phyloP scores from a whole-genome alignment of 2,888 invertebrate species.

The Plebejus anna region DNA sequence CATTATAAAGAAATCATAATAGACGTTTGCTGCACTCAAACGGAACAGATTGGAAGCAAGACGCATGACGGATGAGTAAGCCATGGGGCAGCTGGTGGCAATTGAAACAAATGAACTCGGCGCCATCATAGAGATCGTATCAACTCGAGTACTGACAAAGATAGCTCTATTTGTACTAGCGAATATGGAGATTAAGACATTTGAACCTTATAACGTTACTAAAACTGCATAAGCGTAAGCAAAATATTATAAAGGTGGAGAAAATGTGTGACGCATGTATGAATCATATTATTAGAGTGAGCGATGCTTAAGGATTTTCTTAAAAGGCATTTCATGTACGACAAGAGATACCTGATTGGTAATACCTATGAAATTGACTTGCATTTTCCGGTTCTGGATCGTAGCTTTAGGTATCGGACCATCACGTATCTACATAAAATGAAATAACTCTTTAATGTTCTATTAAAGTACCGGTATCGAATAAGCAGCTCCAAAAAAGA shows the following conservation, averaged over 20 bases:
- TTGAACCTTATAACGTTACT: neutral
- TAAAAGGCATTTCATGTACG: neutral
- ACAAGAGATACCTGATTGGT: too few relatives aligned
- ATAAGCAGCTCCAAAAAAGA: neutral
- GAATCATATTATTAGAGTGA: neutral
- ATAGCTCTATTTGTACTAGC: conserved; percentile 27
- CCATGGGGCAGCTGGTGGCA: conserved; percentile 57
- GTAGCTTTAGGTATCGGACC: neutral
- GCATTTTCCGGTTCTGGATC: neutral
- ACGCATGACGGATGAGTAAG: conserved; percentile 41
- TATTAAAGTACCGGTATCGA: neutral
- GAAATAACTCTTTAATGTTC: neutral
- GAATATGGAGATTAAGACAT: conserved; percentile 19
- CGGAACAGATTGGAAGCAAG: conserved; percentile 32
- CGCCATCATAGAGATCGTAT: conserved; percentile 50
- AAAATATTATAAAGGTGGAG: neutral
- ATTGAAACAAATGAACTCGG: conserved; percentile 68
- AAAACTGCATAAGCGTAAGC: neutral
- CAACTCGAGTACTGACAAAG: conserved; percentile 26
- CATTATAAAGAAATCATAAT: conserved; percentile 17
- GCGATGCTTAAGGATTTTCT: neutral
- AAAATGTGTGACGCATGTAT: neutral
- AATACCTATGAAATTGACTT: neutral
- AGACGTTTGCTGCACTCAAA: conserved; percentile 26
- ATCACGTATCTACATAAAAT: conserved; percentile 16